Percentiles rank a stretch among this genome's conserved stretches.
Conservation (phyloP, 2,888 invertebrate species). For the Apamea sordens region DNA sequence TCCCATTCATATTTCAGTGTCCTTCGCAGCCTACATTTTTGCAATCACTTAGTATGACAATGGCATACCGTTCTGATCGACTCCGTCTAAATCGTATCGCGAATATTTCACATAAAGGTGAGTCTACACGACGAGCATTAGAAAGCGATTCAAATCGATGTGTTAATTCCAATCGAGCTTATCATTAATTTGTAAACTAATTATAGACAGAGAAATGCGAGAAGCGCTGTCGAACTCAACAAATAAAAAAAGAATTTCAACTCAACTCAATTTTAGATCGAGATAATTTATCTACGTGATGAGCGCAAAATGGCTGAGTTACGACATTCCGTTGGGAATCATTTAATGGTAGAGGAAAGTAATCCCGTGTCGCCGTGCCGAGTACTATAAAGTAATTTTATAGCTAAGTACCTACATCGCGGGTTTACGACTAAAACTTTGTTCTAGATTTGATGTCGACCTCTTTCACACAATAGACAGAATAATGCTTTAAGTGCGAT, state of each 20-base stretch:
- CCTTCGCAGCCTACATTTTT: slow-evolving; percentile 34
- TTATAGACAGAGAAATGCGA: too few species aligned
- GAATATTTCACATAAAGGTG: neutral
- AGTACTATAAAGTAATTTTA: slow-evolving; percentile 66
- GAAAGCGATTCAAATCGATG: neutral
- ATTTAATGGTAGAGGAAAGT: slow-evolving; percentile 55
- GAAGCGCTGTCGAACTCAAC: neutral
- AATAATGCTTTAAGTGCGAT: slow-evolving; percentile 20
- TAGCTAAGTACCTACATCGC: slow-evolving; percentile 52
- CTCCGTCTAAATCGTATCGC: slow-evolving; percentile 1
- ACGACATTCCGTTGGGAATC: slow-evolving; percentile 58
- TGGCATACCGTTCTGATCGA: slow-evolving; percentile 34
- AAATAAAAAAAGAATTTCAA: neutral
- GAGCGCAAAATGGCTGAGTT: slow-evolving; percentile 53
- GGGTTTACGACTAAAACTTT: slow-evolving; percentile 59
- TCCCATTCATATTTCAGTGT: slow-evolving; percentile 26
- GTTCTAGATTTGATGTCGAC: slow-evolving; percentile 37
- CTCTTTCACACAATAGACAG: slow-evolving; percentile 18
- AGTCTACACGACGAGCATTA: neutral
- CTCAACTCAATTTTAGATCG: slow-evolving; percentile 44
- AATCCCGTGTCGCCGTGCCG: slow-evolving; percentile 47
- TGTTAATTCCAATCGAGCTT: neutral
- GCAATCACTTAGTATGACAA: slow-evolving; percentile 51
- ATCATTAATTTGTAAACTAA: neutral
- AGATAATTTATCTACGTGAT: slow-evolving; percentile 56